These are phyloP conservation scores for Mycteria americana DNA, from an alignment of 2,797 vertebrate genomes.

Conservation along the genomic window DNA sequence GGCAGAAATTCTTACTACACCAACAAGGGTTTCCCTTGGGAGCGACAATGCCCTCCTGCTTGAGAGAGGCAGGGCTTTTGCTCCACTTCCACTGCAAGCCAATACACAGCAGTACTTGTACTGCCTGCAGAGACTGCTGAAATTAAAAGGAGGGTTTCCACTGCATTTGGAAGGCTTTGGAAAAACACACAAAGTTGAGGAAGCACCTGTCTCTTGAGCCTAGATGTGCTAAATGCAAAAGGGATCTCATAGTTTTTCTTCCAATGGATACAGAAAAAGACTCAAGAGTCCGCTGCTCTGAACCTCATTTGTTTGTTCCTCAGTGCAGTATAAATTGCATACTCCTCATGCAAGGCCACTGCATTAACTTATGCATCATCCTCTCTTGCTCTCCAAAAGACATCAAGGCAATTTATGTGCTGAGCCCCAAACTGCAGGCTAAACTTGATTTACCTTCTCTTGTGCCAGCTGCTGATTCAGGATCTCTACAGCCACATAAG, in stretches of 20 bases:
- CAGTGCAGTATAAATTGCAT: accelerated
- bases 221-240: background rate
- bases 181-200: background rate
- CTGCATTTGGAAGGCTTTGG: background rate
- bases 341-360: background rate
- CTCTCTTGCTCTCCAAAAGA: background rate
- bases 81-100: accelerated
- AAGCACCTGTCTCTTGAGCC: background rate
- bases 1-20: background rate
- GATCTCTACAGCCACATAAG: background rate
- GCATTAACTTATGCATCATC: accelerated
- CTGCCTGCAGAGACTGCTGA: background rate
- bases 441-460: background rate
- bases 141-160: background rate
- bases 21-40: background rate
- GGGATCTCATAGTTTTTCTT: background rate
- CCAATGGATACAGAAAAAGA: background rate
- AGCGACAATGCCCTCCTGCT: background rate
- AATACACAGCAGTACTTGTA: background rate
- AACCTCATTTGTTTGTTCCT: background rate
- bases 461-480: background rate
- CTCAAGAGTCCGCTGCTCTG: background rate
- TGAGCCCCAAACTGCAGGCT: background rate
- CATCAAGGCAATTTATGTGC: background rate
- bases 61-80: background rate